Base-by-base conservation (phyloP, 2,888 invertebrate genomes). In the Epistrophella euchroma region DNA sequence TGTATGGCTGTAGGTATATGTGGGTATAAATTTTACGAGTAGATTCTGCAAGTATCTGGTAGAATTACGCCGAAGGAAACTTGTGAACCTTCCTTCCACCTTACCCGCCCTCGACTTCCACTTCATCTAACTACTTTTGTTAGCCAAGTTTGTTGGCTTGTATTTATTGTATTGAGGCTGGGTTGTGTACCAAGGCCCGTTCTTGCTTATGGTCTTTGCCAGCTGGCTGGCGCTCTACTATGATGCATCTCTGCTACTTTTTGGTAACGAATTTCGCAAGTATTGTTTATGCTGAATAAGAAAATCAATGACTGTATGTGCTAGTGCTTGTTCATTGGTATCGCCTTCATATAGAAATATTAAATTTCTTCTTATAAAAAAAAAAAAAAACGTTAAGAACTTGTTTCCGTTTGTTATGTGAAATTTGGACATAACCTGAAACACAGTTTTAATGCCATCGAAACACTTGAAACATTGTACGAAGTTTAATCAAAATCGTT, bases 1-100 rank as follows among this genome's bases (percentile, higher is more conserved):
- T 28, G 52, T 58, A 40, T 45, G 22, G 3, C 45, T 45, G 17
- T 9, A 17, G 15, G 11, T n/a, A n/a, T 66, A 37, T 81, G 62
- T 86, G 81, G 47, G 13, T 40, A 22, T 22, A 13, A 45, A 76
- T 60, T 85, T 76, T 68, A 70, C 73, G 74, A 72, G 76, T 77
- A 64, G 70, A 82, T 86, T 86, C 74, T 77, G 68, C 77, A 86
- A 86, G 82, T 82, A 86, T 82, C 82, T 81, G 77, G 77, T 74
- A 50, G 82, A 82, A 81, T 82, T 77, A 73, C 45, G 86, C 86
- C 86, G 64, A 86, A 86, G 86, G 86, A 86, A 86, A 86, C 74
- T 60, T 37, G 72, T 74, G 86, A 68, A 70, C 77, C 82, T 7
- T 68, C 76, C 56, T 68, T 72, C 66, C 50, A 52, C 52, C 28